Conservation (phyloP, 2,113 vertebrate genomes). For the Aspiorhynchus laticeps region DNA sequence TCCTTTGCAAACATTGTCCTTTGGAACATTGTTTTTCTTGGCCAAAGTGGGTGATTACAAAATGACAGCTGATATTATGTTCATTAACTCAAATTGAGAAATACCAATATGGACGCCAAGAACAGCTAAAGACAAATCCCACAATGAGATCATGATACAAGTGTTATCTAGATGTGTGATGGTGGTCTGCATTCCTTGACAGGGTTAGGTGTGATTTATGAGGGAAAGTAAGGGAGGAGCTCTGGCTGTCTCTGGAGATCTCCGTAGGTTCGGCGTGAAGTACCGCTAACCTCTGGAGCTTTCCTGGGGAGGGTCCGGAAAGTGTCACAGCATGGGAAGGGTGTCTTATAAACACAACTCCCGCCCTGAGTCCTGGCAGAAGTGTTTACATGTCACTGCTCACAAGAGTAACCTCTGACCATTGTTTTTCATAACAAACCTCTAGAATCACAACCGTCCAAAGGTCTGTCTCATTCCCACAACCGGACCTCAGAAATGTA, state of each 20-base stretch:
- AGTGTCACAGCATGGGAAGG: conserved; percentile 63
- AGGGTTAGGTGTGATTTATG: neutral
- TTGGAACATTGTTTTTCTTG: conserved; percentile 31
- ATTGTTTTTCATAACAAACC: neutral
- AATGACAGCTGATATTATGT: neutral
- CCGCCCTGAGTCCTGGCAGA: conserved; percentile 47
- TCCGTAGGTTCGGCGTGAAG: conserved; percentile 25
- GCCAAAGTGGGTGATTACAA: neutral
- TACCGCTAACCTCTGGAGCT: conserved; percentile 40
- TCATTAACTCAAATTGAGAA: neutral
- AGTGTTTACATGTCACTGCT: conserved; percentile 67
- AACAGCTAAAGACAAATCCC: neutral
- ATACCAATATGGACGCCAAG: neutral
- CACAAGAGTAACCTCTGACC: neutral
- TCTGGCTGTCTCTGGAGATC: neutral
- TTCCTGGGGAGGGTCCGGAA: conserved; percentile 65
- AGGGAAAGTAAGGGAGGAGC: neutral
- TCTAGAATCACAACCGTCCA: neutral
- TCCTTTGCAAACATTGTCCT: no score
- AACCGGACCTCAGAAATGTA: conserved; percentile 73
- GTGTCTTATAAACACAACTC: conserved; percentile 73
- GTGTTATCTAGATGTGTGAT: neutral
- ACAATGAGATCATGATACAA: neutral
- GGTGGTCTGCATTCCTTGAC: conserved; percentile 5
- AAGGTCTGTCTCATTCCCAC: neutral